Evolutionary conservation across 1,140 invertebrate genomes (phyloP), one percentile per base, ranked within the genome.

Genomic region (Zaprionus capensis): DNA sequence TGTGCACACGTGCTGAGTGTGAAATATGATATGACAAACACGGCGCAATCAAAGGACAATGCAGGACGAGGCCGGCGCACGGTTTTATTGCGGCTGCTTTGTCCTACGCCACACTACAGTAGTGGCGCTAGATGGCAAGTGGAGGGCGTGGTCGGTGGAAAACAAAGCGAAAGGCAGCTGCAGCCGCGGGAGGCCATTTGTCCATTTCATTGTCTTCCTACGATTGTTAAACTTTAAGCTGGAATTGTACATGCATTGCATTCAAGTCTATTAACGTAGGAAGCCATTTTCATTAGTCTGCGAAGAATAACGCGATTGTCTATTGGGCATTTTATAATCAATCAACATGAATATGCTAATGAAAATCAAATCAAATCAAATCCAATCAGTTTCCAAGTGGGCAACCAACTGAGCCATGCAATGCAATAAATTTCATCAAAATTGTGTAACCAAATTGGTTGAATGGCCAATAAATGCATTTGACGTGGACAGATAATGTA

Each of bases 381-480:
- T 88, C 77, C 61, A 76, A 76, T 76, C 58, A 88, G 74, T 86
- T 86, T 80, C 53, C 26, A 88, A 78, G 71, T 83, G 77, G 66
- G 58, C 56, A 69, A 46, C 59, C 82, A 80, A 70, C 67, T 66
- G 70, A 76, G 57, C 57, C 75, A 46, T 71, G 66, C 74, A 78
- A 56, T 80, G 83, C 84, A 83, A 72, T 83, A 83, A 88, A 87
- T 87, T 88, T 77, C 64, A 87, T 83, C 77, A 72, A 55, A 88
- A 72, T 83, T 76, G 72, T 86, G 84, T 81, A 86, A 88, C 83
- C 73, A 70, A 87, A 83, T 88, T 88, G 83, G 84, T 88, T 88
- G 83, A 86, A 86, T 86, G 80, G 73, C 73, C 80, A 88, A 72
- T 88, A 88, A 87, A 78, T 88, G 83, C 72, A 86, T 82, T 87